Conservation (phyloP, 2,113 vertebrate genomes). For the Helogale parvula region DNA sequence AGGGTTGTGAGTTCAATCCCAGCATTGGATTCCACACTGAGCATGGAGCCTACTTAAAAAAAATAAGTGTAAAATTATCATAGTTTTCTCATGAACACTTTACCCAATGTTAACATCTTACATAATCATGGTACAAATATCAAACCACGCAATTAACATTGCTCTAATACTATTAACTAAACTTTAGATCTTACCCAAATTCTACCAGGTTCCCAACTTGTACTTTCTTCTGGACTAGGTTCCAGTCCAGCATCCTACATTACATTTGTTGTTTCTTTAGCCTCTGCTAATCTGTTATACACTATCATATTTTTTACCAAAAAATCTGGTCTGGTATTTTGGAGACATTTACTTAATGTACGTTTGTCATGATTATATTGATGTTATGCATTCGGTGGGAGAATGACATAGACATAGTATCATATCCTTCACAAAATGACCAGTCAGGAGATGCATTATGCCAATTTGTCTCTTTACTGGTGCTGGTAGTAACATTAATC, state of each 20-base stretch:
- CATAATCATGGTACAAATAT: neutral
- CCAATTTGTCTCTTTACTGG: neutral
- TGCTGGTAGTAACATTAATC: neutral
- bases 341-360: neutral
- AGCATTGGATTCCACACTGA: too few species aligned
- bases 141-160: neutral
- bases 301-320: neutral
- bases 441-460: neutral
- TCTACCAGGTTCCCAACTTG: neutral
- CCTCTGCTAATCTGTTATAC: neutral
- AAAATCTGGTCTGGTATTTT: neutral
- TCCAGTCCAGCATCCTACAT: neutral
- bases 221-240: neutral
- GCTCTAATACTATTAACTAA: neutral
- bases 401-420: neutral
- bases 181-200: neutral
- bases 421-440: neutral
- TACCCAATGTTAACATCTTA: neutral
- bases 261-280: neutral
- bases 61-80: neutral
- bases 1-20: too few species aligned
- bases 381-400: neutral
- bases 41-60: too few species aligned
- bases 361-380: neutral
- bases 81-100: neutral